Evolutionary conservation across 2,888 invertebrate genomes (phyloP), one percentile per base, ranked within the genome.

Genomic region (Catocala sponsa): DNA sequence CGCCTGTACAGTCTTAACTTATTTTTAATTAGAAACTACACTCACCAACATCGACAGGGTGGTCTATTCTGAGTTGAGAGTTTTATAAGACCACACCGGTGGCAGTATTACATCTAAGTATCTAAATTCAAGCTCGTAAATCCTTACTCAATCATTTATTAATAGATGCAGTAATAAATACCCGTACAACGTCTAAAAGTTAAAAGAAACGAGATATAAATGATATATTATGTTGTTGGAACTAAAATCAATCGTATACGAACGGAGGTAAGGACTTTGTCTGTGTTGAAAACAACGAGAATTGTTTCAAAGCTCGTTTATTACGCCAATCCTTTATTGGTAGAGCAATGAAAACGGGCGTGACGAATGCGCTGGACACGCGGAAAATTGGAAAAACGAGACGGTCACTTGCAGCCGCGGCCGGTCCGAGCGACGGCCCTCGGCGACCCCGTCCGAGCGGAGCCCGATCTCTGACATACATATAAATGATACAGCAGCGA

Each of bases 331-430:
- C 58, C 60, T 65, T 73, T 76, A 74, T 63, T 63, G 70, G 63
- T 62, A 59, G 52, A 67, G 66, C 66, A 66, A 72, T 74, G 73
- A 73, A 80, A 76, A 38, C 60, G 43, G 12, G 47, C 74, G 74
- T 76, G 79, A 78, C 73, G 80, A 82, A 78, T 83, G 84, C 73
- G 79, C 63, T 75, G 68, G 83, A 86, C 85, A 81, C 70, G 82
- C 81, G 85, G 82, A 82, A 84, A 86, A 86, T 86, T 85, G 83
- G 81, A 83, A 85, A 85, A 79, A 59, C 57, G 68, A 43, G 42
- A 66, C 78, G 80, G 79, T 80, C 84, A 81, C 63, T 71, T 65
- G 74, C 82, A 78, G 76, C 60, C 65, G 13, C 47, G 32, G 6
- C 10, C 11, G 12, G 25, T 5, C 25, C 57, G 47, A 13, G 48